Evolutionary conservation across 2,797 vertebrate genomes (phyloP).

Genomic region (Tapera naevia): DNA sequence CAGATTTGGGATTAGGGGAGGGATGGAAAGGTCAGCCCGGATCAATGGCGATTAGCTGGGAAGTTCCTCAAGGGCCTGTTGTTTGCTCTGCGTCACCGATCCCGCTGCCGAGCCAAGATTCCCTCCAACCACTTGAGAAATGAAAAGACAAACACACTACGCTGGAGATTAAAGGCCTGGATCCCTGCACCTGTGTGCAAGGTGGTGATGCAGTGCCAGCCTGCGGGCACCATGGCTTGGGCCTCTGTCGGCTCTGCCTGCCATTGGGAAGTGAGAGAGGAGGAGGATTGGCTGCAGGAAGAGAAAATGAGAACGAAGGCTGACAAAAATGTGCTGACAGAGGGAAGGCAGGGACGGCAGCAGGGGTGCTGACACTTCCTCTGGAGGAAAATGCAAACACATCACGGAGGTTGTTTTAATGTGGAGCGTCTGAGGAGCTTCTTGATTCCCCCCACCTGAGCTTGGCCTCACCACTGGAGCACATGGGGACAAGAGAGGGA

Average conservation of each 20-base stretch:
- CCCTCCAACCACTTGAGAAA: slow-evolving; percentile 6
- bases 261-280: rapidly evolving
- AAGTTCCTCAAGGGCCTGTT: slow-evolving; percentile 25
- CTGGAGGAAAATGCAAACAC: not conserved
- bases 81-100: slow-evolving; percentile 50
- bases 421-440: not conserved
- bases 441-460: not conserved
- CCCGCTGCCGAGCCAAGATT: not conserved
- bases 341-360: not conserved
- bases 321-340: rapidly evolving
- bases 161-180: not conserved
- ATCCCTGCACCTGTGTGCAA: not conserved
- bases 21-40: slow-evolving; percentile 45
- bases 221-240: not conserved
- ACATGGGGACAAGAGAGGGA: rapidly evolving
- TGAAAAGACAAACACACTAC: not conserved
- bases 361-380: not conserved
- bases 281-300: too few species aligned
- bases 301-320: not conserved
- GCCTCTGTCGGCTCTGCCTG: not conserved
- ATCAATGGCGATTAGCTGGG: slow-evolving; percentile 58
- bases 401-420: not conserved
- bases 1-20: slow-evolving; percentile 19
- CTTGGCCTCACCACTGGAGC: rapidly evolving
- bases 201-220: not conserved